Evolutionary conservation across 2,888 invertebrate species (phyloP).

Genomic region (Tachina fera): DNA sequence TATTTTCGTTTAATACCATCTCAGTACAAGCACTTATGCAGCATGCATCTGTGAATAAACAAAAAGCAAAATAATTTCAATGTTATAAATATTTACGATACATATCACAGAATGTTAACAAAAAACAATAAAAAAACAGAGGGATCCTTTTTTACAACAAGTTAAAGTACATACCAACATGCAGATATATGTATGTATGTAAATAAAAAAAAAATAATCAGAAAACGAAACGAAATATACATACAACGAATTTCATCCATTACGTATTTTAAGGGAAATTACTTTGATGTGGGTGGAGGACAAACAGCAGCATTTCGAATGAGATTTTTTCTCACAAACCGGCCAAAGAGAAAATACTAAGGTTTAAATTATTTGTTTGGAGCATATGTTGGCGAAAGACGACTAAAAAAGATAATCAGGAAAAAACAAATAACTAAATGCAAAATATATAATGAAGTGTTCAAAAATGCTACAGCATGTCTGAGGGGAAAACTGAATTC

Average conservation of each 20-base stretch:
- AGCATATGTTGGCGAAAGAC: neutral
- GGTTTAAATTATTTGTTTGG: slow-evolving; percentile 37
- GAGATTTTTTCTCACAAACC: slow-evolving; percentile 1
- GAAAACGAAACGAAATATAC: slow-evolving; percentile 1
- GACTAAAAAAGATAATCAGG: neutral
- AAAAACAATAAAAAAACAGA: neutral
- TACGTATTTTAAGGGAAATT: neutral
- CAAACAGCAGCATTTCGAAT: neutral
- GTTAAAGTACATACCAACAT: neutral
- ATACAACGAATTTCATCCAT: slow-evolving; percentile 9
- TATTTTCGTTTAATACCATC: slow-evolving; percentile 7
- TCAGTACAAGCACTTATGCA: neutral
- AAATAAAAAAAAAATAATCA: neutral
- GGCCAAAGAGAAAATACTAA: slow-evolving; percentile 23
- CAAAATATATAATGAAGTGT: neutral
- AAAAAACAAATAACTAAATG: neutral
- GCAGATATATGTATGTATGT: no score
- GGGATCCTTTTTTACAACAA: slow-evolving; percentile 22
- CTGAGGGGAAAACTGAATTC: no score
- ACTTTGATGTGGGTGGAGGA: slow-evolving; percentile 22
- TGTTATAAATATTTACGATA: slow-evolving; percentile 54
- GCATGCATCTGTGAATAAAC: slow-evolving; percentile 3
- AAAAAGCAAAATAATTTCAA: slow-evolving; percentile 51
- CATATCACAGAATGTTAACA: slow-evolving; percentile 50
- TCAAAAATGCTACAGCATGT: no score